phyloP scores from a whole-genome alignment of 2,113 vertebrate genomes.

The Oreocharis arfaki region DNA sequence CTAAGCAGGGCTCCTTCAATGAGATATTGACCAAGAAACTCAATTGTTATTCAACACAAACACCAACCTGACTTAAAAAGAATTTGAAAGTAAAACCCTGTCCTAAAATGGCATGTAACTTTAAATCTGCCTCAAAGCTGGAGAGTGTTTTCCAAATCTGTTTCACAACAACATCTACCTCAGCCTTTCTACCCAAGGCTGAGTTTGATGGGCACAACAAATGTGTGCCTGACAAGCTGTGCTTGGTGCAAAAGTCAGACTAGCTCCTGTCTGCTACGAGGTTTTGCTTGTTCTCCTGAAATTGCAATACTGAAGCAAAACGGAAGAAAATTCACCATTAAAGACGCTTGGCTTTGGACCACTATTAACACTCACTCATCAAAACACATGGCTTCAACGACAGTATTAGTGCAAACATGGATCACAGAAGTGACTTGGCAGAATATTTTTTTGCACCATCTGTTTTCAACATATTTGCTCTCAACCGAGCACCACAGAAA shows the following conservation, averaged over 20 bases:
- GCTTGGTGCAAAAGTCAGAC: neutral
- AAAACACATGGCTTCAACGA: neutral
- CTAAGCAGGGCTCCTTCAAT: neutral
- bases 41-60: neutral
- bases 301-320: neutral
- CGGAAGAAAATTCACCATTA: neutral
- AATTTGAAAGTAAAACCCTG: neutral
- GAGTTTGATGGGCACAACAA: conserved; percentile 4
- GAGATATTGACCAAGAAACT: neutral
- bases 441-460: neutral
- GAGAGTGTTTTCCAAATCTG: neutral
- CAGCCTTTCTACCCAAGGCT: neutral
- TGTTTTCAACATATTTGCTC: conserved; percentile 18
- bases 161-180: neutral
- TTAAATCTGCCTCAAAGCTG: neutral
- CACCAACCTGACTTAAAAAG: neutral
- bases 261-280: neutral
- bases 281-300: neutral
- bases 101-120: neutral
- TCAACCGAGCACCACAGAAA: neutral
- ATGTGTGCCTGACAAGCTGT: neutral
- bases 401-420: neutral
- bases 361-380: neutral
- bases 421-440: neutral
- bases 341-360: neutral